A percentile compares a stretch with the other conserved stretches of the same genome.
These are phyloP conservation scores for Sebastes vulpes DNA, from an alignment of 2,797 vertebrate genomes.

Conservation along the genomic window DNA sequence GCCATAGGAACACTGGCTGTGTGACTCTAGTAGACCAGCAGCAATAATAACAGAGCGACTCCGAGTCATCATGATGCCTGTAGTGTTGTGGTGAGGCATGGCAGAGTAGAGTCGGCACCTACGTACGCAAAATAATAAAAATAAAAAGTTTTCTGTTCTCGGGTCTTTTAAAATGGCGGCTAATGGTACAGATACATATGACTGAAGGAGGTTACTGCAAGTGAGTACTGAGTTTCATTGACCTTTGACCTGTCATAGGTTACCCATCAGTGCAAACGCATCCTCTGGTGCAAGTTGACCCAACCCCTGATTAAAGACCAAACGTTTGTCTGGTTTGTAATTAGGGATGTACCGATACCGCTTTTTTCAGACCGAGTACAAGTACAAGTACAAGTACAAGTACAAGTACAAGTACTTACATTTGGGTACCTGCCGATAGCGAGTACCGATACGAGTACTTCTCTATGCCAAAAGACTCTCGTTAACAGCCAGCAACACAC, in stretches of 20 bases:
- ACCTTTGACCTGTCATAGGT: not conserved
- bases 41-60: slow-evolving; percentile 26
- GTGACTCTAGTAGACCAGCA: not conserved
- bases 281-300: not conserved
- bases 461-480: too few species aligned
- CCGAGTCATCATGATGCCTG: slow-evolving; percentile 12
- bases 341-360: too few species aligned
- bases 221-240: not conserved
- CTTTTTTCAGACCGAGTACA: too few species aligned
- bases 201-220: not conserved
- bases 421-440: too few species aligned
- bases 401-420: too few species aligned
- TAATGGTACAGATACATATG: not conserved
- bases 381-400: too few species aligned
- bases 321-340: not conserved
- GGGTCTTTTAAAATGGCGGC: not conserved
- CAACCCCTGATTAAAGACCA: not conserved
- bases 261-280: not conserved
- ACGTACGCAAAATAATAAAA: not conserved
- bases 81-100: not conserved
- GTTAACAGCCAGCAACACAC: too few species aligned
- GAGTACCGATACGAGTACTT: too few species aligned
- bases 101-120: not conserved
- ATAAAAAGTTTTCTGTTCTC: not conserved
- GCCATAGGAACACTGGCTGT: slow-evolving; percentile 42